phyloP scores from a whole-genome alignment of 2,113 vertebrate species.

The Actinemys pallida region DNA sequence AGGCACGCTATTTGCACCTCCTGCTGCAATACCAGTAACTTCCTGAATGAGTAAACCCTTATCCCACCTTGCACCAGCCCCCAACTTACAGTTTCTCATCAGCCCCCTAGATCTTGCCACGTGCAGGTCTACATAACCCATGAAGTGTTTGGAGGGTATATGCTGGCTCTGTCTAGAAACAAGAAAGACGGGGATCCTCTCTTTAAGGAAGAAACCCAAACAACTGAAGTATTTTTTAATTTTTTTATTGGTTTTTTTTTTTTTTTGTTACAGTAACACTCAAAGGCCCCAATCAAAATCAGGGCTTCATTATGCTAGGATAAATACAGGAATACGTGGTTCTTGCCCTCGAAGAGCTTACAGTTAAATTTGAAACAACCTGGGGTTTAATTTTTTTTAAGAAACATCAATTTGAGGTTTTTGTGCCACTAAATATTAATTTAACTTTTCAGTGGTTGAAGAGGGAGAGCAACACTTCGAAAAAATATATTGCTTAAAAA shows the following conservation, averaged over 20 bases:
- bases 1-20: rapidly evolving
- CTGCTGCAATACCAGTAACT: not conserved
- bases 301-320: not conserved
- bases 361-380: not conserved
- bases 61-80: not conserved
- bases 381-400: not conserved
- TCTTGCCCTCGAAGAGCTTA: not conserved
- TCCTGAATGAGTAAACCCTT: not conserved
- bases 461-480: not conserved
- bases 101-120: not conserved
- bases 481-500: not conserved
- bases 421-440: not conserved
- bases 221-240: not conserved
- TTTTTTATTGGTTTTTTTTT: too few relatives aligned
- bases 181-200: not conserved
- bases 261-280: not conserved
- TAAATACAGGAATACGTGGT: not conserved
- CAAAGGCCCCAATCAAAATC: not conserved
- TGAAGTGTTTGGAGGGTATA: not conserved
- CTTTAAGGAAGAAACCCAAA: not conserved
- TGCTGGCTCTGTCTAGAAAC: not conserved
- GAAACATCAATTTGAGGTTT: not conserved
- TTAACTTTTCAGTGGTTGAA: not conserved
- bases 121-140: not conserved
- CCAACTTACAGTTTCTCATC: rapidly evolving